These are phyloP conservation scores for Salvelinus alpinus DNA, from an alignment of 2,113 vertebrate genomes.

Conservation along the genomic window DNA sequence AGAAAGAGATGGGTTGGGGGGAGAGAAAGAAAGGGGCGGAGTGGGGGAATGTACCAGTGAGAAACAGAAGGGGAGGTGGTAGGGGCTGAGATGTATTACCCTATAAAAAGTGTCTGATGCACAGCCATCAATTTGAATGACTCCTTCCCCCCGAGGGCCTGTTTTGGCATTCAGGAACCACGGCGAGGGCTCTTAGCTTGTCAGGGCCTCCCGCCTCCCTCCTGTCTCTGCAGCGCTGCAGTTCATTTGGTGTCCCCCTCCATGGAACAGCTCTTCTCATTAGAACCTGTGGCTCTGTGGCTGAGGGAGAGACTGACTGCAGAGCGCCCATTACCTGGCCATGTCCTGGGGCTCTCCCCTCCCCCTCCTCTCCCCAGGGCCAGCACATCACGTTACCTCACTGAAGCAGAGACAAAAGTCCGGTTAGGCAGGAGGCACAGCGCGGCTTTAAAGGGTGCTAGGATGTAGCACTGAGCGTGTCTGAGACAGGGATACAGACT, in stretches of 20 bases:
- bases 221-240: constrained; percentile 38
- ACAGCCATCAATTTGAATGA: constrained; percentile 82
- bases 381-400: no score
- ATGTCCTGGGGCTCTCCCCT: constrained; percentile 58
- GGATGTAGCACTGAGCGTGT: no score
- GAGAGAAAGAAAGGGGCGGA: constrained; percentile 36
- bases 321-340: constrained; percentile 63
- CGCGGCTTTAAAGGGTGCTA: no score
- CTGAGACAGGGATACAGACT: not conserved
- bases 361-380: no score
- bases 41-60: constrained; percentile 48
- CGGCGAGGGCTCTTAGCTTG: constrained; percentile 68
- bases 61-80: constrained; percentile 40
- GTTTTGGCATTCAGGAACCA: constrained; percentile 82
- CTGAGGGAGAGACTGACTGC: constrained; percentile 53
- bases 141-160: constrained; percentile 77
- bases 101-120: constrained; percentile 79
- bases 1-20: constrained; percentile 49
- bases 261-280: constrained; percentile 61
- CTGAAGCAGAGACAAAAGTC: no score
- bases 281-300: constrained; percentile 60
- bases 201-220: constrained; percentile 50
- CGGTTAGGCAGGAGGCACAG: no score
- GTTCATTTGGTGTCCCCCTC: constrained; percentile 70
- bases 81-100: constrained; percentile 75